These are phyloP conservation scores for Philopedon plagiatum DNA, from an alignment of 2,888 invertebrate species.

Conservation along the genomic window DNA sequence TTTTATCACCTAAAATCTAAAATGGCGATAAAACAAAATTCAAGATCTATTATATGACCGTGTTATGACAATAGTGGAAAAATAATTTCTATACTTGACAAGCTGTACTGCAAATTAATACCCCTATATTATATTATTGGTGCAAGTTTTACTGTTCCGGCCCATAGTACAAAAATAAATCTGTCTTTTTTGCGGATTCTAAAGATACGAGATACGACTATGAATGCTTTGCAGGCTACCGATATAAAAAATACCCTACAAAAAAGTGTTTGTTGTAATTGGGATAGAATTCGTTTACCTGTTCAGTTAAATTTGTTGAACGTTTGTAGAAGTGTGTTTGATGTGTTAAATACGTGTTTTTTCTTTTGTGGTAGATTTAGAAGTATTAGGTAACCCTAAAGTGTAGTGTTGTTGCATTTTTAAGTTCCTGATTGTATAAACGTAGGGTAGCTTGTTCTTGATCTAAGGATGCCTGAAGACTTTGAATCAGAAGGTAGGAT, in stretches of 20 bases:
- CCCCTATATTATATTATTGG: too few relatives aligned
- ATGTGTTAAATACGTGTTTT: neutral
- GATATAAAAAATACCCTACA: neutral
- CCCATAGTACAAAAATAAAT: too few relatives aligned
- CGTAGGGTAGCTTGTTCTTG: neutral
- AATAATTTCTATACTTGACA: too few relatives aligned
- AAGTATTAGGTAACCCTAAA: neutral
- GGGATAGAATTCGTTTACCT: neutral
- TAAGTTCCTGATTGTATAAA: neutral
- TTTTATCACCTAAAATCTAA: too few relatives aligned
- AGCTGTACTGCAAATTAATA: too few relatives aligned
- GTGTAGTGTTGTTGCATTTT: neutral
- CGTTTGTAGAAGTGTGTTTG: neutral
- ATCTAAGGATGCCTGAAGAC: neutral
- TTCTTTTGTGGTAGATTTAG: neutral
- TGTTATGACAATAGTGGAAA: too few relatives aligned
- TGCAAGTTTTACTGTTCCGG: too few relatives aligned
- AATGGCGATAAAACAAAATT: too few relatives aligned
- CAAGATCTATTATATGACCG: too few relatives aligned
- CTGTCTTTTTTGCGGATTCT: too few relatives aligned
- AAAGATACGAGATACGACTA: too few relatives aligned
- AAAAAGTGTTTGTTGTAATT: neutral
- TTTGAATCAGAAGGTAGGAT: neutral
- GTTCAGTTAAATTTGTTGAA: neutral
- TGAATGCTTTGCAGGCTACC: too few relatives aligned